Conservation (phyloP, 2,113 vertebrate species). For the Tachycineta bicolor region DNA sequence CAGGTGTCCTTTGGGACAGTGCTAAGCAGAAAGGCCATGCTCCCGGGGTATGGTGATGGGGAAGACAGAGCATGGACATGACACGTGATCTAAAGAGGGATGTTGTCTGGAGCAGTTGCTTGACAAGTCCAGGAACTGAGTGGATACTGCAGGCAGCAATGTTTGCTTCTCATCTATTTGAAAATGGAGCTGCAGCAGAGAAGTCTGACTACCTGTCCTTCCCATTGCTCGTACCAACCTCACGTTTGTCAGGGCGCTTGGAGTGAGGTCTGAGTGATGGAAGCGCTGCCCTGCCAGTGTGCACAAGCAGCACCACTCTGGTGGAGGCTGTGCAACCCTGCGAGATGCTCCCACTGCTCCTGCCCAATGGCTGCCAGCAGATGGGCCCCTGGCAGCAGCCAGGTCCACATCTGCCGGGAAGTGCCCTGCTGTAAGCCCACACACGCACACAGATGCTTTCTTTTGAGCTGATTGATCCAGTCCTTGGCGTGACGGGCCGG, state of each 20-base stretch:
- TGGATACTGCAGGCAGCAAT: not conserved
- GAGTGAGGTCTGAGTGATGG: not conserved
- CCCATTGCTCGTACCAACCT: not conserved
- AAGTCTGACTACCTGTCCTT: not conserved
- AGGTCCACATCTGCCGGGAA: not conserved
- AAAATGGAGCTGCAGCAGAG: not conserved
- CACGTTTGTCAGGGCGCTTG: not conserved
- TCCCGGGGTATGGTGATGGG: accelerated
- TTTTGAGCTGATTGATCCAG: not conserved
- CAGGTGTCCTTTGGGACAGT: not conserved
- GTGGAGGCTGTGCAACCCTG: not conserved
- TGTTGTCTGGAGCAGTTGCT: not conserved
- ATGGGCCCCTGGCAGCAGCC: accelerated
- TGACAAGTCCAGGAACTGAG: accelerated
- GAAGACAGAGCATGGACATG: not conserved
- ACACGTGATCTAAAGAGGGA: accelerated
- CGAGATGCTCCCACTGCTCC: accelerated
- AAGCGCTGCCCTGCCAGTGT: not conserved
- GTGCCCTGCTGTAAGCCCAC: not conserved
- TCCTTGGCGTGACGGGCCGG: not conserved
- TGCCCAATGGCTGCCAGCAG: not conserved
- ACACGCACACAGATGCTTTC: accelerated
- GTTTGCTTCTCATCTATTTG: not conserved
- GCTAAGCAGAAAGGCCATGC: not conserved
- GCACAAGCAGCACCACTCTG: accelerated